Base-by-base conservation (phyloP, 2,113 vertebrate genomes). In the Cairina moschata region DNA sequence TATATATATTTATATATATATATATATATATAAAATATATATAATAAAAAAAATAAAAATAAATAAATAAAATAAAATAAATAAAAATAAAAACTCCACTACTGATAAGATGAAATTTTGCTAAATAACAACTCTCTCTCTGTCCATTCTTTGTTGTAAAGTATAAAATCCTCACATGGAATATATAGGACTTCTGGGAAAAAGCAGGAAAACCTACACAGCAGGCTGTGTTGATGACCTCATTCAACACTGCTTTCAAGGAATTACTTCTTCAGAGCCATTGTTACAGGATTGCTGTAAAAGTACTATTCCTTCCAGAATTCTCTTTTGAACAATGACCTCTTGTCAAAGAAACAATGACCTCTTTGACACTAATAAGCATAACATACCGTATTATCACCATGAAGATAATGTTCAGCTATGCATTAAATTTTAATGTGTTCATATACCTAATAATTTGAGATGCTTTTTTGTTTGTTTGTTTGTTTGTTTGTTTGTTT, bases 231-330 rank as follows among this genome's bases (percentile, higher is more conserved):
- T 28, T 73, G 83, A 81, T 86, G 79, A 91, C 59, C 83, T 88
- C 81, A 78, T 90, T 95, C 72, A 91, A 73, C n/a, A 73, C 36
- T 0, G 0, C 55, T 94, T 95, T 95, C 77, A 90, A 96, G 77
- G 90, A 95, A 96, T 90, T 56, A 76, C 31, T 92, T 79, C 50
- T 88, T 77, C 44, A 52, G 15, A 59, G 46, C 6, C 16, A 91
- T 74, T 93, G 67, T 90, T 80, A 86, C 1, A 82, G 26, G 13
- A 56, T 86, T 96, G 88, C 46, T 90, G 25, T 93, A 90, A 90
- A 92, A 79, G 23, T 76, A 13, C 0, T 80, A 63, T 77, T 91
- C 29, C 29, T 92, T 86, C 63, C 80, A 90, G 67, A 95, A 81
- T 78, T 86, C 71, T 63, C 48, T 87, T 84, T 81, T 82, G 67